These are phyloP conservation scores for Sycophaga agraensis DNA, from an alignment of 1,140 invertebrate species.

Conservation along the genomic window DNA sequence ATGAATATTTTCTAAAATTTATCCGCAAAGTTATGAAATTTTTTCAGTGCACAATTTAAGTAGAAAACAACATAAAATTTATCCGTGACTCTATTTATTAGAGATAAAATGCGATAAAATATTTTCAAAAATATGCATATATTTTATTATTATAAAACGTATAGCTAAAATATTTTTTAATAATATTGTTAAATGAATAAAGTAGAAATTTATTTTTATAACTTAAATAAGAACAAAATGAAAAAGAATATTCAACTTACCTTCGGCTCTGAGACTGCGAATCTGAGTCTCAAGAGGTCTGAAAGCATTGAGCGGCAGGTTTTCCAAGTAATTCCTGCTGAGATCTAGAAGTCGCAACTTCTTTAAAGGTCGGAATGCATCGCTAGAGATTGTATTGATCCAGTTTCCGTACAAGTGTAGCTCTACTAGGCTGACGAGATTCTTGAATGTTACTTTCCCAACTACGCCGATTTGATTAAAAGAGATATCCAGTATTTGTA, in stretches of 20 bases:
- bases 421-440: constrained; percentile 73
- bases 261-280: constrained; percentile 73
- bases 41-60: no score
- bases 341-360: constrained; percentile 80
- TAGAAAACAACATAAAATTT: no score
- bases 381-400: constrained; percentile 74
- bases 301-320: constrained; percentile 75
- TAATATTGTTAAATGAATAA: no score
- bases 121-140: no score
- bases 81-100: no score
- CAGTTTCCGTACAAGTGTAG: constrained; percentile 81
- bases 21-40: no score
- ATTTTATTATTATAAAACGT: no score
- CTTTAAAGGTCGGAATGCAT: constrained; percentile 78
- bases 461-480: constrained; percentile 80
- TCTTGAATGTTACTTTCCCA: constrained; percentile 73
- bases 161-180: no score
- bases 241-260: constrained; percentile 55
- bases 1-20: no score
- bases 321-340: constrained; percentile 80
- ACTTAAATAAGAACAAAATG: background rate
- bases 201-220: no score
- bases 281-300: constrained; percentile 79
- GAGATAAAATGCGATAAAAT: no score
- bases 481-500: constrained; percentile 80